Evolutionary conservation across 2,797 vertebrate genomes (phyloP), one percentile per base, ranked within the genome.

Genomic region (Kryptolebias ocellatus): DNA sequence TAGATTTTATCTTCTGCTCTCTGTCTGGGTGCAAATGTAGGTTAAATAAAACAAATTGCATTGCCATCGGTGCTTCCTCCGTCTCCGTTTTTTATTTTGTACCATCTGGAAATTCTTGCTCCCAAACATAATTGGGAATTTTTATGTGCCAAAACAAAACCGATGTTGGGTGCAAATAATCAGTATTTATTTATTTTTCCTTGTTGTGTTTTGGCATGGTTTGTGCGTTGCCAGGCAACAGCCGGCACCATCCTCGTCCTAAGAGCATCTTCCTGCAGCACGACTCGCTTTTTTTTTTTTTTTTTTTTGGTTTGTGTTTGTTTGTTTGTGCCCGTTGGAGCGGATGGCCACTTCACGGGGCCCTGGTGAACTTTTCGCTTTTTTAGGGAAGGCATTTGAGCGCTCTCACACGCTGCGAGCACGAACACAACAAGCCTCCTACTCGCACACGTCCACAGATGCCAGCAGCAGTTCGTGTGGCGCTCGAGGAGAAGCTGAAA

Each of bases 181-280:
- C 4, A 0, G 10, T 49, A 55, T 27, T 51, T n/a, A 24, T 24
- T 24, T 24, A 24, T 20, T 28, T 11, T 51, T 37, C 50, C 51
- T 8, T 7, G 28, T 68, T 62, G 63, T 61, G 16, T 82, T 80
- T 59, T 66, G 66, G 64, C 63, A 63, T 69, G 46, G 51, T 53
- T 79, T 34, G 53, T 50, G 49, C 64, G 89, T 92, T 90, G 80
- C 90, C 60, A 79, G 70, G 90, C 83, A 87, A 89, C 90, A 55
- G 8, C 61, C 70, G 49, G 72, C 68, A 9, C 46, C 12, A 56
- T 70, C 58, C 52, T 74, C 45, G 34, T 44, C 78, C 64, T 76
- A 58, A 67, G 60, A 57, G 59, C 45, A 58, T 39, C 77, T 73
- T 79, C 79, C 72, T 64, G 55, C 64, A 55, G 77, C 52, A 45